Evolutionary conservation across 2,797 vertebrate genomes (phyloP).

Genomic region (Sebastes melanostomus): DNA sequence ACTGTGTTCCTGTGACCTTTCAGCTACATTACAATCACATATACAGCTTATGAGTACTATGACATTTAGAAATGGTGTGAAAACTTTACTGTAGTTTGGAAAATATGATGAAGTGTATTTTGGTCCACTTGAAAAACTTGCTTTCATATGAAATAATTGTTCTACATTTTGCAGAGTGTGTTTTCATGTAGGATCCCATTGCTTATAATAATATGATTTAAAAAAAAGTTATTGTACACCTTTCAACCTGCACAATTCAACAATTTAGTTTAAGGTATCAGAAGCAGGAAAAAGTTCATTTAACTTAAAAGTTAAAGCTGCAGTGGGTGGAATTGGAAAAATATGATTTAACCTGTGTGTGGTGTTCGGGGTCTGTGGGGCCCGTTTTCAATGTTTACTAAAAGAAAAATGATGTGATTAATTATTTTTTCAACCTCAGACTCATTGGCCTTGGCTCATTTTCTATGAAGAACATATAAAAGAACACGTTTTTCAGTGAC

Average conservation of each 20-base stretch:
- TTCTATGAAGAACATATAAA: too few species aligned
- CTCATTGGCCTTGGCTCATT: too few species aligned
- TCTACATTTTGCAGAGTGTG: neutral
- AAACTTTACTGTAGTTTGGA: neutral
- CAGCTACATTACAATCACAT: constrained; percentile 14
- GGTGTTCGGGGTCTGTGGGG: too few species aligned
- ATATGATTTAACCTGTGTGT: too few species aligned
- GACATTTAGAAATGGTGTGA: neutral
- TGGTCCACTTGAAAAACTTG: neutral
- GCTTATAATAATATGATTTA: neutral
- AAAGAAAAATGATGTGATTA: too few species aligned
- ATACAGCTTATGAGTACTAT: neutral
- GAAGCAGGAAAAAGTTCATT: neutral
- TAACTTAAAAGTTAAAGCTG: too few species aligned
- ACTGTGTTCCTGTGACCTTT: constrained; percentile 30
- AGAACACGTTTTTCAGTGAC: too few species aligned
- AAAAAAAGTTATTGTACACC: neutral
- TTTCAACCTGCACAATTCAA: neutral
- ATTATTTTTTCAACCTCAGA: too few species aligned
- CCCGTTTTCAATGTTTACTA: too few species aligned
- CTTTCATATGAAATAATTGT: neutral
- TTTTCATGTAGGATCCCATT: neutral
- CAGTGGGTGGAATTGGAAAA: too few species aligned
- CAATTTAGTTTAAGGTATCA: neutral
- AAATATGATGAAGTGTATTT: neutral